These are phyloP conservation scores for Drosophila flavopinicola DNA, from an alignment of 2,888 invertebrate species.

Conservation along the genomic window DNA sequence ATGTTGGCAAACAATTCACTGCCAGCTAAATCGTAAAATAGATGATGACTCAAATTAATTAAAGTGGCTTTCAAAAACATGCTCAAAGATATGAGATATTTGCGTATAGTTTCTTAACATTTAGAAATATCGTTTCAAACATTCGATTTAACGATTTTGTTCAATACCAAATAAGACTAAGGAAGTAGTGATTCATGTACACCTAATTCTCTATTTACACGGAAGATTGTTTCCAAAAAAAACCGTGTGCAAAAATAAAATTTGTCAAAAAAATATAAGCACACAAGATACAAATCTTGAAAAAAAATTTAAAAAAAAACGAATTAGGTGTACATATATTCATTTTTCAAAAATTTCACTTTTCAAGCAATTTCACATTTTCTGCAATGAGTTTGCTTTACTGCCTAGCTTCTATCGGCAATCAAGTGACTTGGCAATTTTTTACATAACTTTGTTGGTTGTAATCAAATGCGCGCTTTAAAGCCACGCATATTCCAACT, in stretches of 20 bases:
- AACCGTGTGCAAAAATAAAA: too few species aligned
- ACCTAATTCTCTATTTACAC: too few species aligned
- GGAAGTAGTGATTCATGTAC: too few species aligned
- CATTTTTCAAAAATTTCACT: slow-evolving; percentile 29
- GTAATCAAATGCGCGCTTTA: slow-evolving; percentile 26
- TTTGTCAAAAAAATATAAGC: too few species aligned
- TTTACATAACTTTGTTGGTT: slow-evolving; percentile 21
- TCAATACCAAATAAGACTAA: too few species aligned
- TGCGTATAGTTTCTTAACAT: too few species aligned
- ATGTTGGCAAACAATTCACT: slow-evolving; percentile 47
- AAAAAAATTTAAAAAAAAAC: too few species aligned
- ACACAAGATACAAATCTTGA: too few species aligned
- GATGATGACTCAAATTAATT: slow-evolving; percentile 14
- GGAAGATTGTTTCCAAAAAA: too few species aligned
- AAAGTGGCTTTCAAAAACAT: background rate
- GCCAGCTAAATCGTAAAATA: slow-evolving; percentile 20
- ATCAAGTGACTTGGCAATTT: slow-evolving; percentile 69
- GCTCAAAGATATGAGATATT: too few species aligned
- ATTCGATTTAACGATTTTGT: too few species aligned
- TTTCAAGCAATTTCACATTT: slow-evolving; percentile 32
- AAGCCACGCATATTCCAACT: slow-evolving; percentile 25
- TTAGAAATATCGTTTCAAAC: too few species aligned
- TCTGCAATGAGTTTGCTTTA: slow-evolving; percentile 46
- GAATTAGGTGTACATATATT: slow-evolving; percentile 1
- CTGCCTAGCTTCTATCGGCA: slow-evolving; percentile 39